Evolutionary conservation across 2,113 vertebrate genomes (phyloP).

Genomic region (Lethenteron camtschaticum): DNA sequence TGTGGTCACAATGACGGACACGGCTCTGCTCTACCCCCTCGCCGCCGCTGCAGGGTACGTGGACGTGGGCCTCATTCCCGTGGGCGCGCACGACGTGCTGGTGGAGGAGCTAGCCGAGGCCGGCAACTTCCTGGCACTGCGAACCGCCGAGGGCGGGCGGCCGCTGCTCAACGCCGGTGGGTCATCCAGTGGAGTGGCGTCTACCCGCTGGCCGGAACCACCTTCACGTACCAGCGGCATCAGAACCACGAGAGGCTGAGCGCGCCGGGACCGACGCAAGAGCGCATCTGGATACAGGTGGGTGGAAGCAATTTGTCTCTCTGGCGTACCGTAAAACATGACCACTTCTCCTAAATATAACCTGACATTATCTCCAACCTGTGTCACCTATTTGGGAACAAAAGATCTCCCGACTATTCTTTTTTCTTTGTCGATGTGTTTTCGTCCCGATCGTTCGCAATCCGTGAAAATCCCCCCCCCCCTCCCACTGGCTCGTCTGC

Average conservation of each 20-base stretch:
- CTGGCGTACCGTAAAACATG: rapidly evolving
- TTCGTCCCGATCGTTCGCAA: too few species aligned
- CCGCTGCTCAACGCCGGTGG: slow-evolving; percentile 86
- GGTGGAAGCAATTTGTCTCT: neutral
- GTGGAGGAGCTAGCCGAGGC: slow-evolving; percentile 65
- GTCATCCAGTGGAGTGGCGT: slow-evolving; percentile 84
- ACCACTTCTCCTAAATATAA: too few species aligned
- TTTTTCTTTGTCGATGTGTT: too few species aligned
- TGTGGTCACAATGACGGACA: too few species aligned
- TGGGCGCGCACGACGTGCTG: slow-evolving; percentile 49
- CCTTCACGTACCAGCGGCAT: slow-evolving; percentile 57
- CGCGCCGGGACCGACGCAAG: slow-evolving; percentile 55
- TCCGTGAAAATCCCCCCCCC: neutral
- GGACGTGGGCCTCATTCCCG: slow-evolving; percentile 65
- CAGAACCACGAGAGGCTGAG: slow-evolving; percentile 76
- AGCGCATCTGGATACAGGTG: slow-evolving; percentile 89
- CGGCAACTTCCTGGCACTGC: slow-evolving; percentile 60
- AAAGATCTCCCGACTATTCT: too few species aligned
- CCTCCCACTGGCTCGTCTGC: neutral
- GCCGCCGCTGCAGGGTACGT: slow-evolving; percentile 42
- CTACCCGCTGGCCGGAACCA: slow-evolving; percentile 60
- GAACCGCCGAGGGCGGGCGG: slow-evolving; percentile 43
- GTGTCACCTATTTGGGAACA: too few species aligned
- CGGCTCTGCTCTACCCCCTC: too few species aligned
- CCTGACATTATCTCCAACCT: too few species aligned